Evolutionary conservation across 35 echinoderm and acorn worm genomes (phyloP).

Genomic region (Apostichopus japonicus): DNA sequence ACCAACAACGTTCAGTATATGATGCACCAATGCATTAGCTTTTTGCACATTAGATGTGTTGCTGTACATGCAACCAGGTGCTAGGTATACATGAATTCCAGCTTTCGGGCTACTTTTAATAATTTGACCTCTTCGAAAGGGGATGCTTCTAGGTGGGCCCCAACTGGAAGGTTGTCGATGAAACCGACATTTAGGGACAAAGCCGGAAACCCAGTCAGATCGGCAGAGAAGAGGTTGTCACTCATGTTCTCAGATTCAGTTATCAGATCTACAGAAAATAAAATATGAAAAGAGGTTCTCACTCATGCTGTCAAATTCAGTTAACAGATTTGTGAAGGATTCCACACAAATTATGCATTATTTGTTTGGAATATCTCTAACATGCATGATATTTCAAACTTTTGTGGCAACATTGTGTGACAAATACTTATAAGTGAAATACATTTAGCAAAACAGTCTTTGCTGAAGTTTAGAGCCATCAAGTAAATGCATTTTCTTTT

Average conservation of each 20-base stretch:
- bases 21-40: no score
- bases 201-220: constrained; percentile 31
- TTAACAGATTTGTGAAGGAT: neutral
- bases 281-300: neutral
- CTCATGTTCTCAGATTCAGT: neutral
- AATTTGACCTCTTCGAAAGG: constrained; percentile 26
- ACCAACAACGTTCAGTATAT: no score
- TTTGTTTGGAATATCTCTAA: no score
- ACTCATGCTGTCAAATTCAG: neutral
- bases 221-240: constrained; percentile 15
- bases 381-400: no score
- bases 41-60: no score
- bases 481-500: no score
- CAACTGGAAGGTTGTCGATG: constrained; percentile 9
- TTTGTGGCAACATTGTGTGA: no score
- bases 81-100: neutral
- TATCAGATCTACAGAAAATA: neutral
- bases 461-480: no score
- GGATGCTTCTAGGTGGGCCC: neutral
- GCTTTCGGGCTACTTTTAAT: neutral
- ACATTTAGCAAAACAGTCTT: no score
- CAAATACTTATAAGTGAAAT: no score
- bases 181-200: constrained; percentile 15
- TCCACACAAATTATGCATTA: no score
- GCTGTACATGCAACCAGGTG: no score